Conservation (phyloP, 2,797 vertebrate genomes). For the Phaenicophaeus curvirostris region DNA sequence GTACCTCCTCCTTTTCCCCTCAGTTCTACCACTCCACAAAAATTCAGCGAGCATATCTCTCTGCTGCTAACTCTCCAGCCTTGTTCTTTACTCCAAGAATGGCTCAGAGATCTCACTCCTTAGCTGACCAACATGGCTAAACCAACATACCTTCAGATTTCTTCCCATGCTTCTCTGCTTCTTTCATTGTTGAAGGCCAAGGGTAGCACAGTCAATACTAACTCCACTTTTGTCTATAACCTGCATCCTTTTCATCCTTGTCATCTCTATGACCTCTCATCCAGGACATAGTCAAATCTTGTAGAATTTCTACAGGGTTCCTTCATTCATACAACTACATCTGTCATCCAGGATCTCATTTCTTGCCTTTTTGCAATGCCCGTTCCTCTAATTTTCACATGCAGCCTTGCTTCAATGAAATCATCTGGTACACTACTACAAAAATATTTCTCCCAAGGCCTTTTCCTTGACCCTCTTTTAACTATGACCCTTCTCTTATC, state of each 20-base stretch:
- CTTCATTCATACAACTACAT: neutral
- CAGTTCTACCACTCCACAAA: neutral
- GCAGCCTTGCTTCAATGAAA: neutral
- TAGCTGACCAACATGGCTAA: neutral
- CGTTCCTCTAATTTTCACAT: neutral
- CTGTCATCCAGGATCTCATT: neutral
- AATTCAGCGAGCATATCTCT: neutral
- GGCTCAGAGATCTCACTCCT: neutral
- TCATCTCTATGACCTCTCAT: neutral
- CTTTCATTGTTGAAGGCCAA: neutral
- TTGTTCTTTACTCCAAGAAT: neutral
- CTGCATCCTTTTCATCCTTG: neutral
- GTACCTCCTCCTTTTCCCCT: neutral
- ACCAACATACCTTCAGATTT: neutral
- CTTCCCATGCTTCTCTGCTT: neutral
- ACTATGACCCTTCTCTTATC: neutral
- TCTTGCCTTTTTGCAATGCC: neutral
- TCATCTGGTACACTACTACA: neutral
- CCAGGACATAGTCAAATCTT: neutral
- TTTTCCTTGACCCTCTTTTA: neutral
- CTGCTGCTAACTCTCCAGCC: neutral
- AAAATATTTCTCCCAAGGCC: neutral
- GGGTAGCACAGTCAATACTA: neutral
- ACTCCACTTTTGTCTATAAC: neutral
- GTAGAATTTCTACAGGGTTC: neutral